Base-by-base conservation (phyloP, 2,888 invertebrate species). In the Lomographa bimaculata region DNA sequence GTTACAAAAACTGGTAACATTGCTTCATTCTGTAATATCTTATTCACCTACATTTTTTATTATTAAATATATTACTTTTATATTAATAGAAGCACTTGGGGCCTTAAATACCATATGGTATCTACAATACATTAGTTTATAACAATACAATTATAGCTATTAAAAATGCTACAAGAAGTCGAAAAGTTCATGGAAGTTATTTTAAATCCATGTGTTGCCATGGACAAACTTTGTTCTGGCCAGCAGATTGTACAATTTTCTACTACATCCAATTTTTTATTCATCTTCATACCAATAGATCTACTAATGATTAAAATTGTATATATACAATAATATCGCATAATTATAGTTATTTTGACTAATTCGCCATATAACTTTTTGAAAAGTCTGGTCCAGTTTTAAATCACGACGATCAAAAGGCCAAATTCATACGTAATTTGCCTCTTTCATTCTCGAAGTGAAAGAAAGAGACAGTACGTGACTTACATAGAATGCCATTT, bases 151-250 rank as follows among this genome's bases (percentile, higher is more conserved):
- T 34, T 9, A 28, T 34, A n/a, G n/a, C n/a, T n/a, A n/a, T 28
- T 28, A 29, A 11, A 24, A 32, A 37, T 14, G 18, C 35, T 42
- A 30, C 24, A 40, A 50, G 50, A 23, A 68, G 66, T 57, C 64
- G 71, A 67, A 77, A 75, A 79, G 75, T 71, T 75, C 77, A 62
- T 64, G 73, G 65, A 69, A 74, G 66, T 69, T 56, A 45, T 50
- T 36, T 14, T 52, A 60, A 59, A 55, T 54, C 44, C 54, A 54
- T 44, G 53, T 44, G 12, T 39, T 48, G 20, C 29, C 37, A 56
- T 50, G 43, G 47, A 52, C 40, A 28, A 46, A 46, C 41, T 50
- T 28, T 35, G 71, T 46, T 54, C 82, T 79, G 82, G 60, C 82
- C 82, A 71, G 82, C 82, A 82, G 82, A 80, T 58, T 17, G 16